phyloP scores from a whole-genome alignment of 2,888 invertebrate species.

The Adineta ricciae region DNA sequence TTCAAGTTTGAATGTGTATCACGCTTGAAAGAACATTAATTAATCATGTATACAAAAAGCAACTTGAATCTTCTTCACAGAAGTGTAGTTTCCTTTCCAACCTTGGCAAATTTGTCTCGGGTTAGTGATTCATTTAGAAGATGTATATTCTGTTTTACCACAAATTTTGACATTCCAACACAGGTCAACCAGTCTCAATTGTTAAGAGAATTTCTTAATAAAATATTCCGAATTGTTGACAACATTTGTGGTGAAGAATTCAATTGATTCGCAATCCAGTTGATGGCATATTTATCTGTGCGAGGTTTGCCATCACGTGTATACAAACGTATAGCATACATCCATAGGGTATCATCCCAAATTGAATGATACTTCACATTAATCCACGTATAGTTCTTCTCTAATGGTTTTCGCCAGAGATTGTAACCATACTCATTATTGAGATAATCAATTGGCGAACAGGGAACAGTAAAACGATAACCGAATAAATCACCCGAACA shows the following conservation, averaged over 20 bases:
- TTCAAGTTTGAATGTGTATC: too few species aligned
- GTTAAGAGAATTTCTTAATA: not conserved
- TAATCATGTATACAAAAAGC: too few species aligned
- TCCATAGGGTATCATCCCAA: conserved; percentile 21
- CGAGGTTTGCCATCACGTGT: conserved; percentile 1
- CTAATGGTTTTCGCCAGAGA: conserved; percentile 13
- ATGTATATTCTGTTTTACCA: too few species aligned
- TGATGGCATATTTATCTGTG: not conserved
- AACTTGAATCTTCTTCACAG: too few species aligned
- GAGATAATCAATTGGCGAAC: conserved; percentile 11
- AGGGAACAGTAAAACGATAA: conserved; percentile 23
- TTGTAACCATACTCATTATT: conserved; percentile 24
- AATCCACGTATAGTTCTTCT: conserved; percentile 22
- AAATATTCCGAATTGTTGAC: not conserved
- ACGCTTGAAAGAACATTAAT: too few species aligned
- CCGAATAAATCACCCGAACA: conserved; percentile 28
- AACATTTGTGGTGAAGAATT: not conserved
- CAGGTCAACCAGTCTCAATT: too few species aligned
- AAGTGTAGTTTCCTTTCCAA: too few species aligned
- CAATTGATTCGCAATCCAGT: not conserved
- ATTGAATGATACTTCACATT: not conserved
- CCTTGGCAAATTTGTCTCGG: too few species aligned
- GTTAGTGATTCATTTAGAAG: too few species aligned
- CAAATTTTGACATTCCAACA: too few species aligned
- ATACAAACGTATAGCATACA: conserved; percentile 24